Conservation (phyloP, 2,113 vertebrate genomes). For the Motacilla alba region DNA sequence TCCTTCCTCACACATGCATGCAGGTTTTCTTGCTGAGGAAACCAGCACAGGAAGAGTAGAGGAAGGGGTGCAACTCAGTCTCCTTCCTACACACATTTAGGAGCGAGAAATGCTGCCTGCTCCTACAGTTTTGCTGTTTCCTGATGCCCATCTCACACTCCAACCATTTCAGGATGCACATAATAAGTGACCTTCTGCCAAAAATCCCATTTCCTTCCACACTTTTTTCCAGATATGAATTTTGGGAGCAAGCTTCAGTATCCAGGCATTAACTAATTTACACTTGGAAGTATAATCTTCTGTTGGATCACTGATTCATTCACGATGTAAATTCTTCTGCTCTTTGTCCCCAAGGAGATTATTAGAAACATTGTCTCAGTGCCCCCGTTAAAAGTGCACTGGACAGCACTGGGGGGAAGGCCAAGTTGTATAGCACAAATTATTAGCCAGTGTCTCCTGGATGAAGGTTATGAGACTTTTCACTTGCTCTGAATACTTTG, state of each 20-base stretch:
- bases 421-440: background rate
- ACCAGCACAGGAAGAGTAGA: background rate
- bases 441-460: background rate
- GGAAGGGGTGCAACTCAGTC: background rate
- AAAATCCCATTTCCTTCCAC: background rate
- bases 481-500: background rate
- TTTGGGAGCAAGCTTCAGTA: background rate
- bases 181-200: background rate
- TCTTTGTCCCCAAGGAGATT: background rate
- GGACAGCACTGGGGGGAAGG: background rate
- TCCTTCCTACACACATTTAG: background rate
- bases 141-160: background rate
- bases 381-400: background rate
- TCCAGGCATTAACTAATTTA: background rate
- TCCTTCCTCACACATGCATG: rapidly evolving
- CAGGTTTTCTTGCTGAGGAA: background rate
- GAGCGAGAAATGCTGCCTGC: background rate
- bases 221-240: background rate
- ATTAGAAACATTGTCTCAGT: background rate
- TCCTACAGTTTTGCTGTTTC: background rate
- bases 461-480: background rate
- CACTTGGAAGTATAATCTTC: background rate
- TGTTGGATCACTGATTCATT: background rate
- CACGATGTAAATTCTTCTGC: background rate
- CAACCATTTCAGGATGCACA: background rate